Conservation (phyloP, 2,113 vertebrate species). For the Pangasianodon hypophthalmus region DNA sequence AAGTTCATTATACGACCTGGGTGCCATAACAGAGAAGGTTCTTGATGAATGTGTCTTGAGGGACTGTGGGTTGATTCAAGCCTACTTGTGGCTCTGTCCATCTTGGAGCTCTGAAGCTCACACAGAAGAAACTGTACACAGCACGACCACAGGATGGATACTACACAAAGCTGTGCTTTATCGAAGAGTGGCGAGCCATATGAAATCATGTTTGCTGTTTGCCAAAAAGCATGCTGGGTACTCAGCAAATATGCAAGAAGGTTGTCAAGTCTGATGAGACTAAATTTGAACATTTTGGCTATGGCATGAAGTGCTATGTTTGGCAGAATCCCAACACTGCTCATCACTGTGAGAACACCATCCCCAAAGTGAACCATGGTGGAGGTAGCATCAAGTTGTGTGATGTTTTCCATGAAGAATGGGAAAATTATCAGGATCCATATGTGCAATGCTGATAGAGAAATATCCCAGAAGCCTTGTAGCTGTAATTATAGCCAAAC, state of each 20-base stretch:
- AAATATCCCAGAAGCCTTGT: not conserved
- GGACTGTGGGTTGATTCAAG: not conserved
- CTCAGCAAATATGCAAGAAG: not conserved
- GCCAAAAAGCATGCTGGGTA: not conserved
- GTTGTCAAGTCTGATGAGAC: not conserved
- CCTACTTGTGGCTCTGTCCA: not conserved
- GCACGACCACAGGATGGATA: not conserved
- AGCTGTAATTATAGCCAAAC: not conserved
- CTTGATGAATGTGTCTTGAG: not conserved
- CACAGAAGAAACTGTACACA: not conserved
- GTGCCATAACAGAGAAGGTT: not conserved
- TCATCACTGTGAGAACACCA: not conserved
- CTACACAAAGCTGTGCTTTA: not conserved
- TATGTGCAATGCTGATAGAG: not conserved
- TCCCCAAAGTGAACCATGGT: not conserved
- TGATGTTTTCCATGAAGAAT: not conserved
- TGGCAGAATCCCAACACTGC: not conserved
- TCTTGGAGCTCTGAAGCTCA: not conserved
- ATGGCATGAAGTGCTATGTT: not conserved
- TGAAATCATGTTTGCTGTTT: not conserved
- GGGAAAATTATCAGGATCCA: not conserved
- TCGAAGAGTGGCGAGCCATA: not conserved
- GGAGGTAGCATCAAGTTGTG: not conserved
- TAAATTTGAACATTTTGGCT: not conserved
- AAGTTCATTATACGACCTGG: not conserved